Evolutionary conservation across 1,140 invertebrate genomes (phyloP).

Genomic region (Zaprionus ornatus): DNA sequence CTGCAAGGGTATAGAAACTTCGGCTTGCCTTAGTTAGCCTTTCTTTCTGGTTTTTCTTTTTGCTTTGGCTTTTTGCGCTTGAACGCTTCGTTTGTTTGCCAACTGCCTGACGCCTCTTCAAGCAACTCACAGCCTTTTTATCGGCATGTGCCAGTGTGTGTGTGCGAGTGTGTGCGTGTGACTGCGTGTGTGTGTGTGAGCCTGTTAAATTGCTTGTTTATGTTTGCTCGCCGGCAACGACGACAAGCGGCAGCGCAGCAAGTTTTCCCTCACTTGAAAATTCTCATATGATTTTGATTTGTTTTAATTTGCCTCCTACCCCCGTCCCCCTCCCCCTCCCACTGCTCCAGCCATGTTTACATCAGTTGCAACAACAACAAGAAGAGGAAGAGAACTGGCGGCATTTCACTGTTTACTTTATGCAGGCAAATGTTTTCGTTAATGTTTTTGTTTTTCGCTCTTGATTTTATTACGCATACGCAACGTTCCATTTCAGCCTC

Average conservation of each 20-base stretch:
- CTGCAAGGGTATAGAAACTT: no score
- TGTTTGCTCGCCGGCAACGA: conserved; percentile 58
- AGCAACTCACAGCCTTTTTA: conserved; percentile 26
- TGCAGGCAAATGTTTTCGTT: conserved; percentile 53
- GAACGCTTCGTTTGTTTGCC: conserved; percentile 81
- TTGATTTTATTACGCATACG: conserved; percentile 59
- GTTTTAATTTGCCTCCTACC: conserved; percentile 65
- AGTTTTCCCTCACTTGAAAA: conserved; percentile 67
- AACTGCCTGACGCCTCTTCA: conserved; percentile 63
- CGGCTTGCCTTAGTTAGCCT: not conserved
- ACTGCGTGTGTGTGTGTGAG: conserved; percentile 48
- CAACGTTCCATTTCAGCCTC: conserved; percentile 23
- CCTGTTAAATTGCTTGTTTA: conserved; percentile 81
- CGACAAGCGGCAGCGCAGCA: conserved; percentile 32
- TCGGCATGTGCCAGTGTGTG: not conserved
- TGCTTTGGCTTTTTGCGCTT: conserved; percentile 74
- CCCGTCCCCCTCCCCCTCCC: not conserved
- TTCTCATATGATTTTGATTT: conserved; percentile 80
- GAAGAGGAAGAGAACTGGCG: not conserved
- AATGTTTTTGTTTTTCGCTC: conserved; percentile 71
- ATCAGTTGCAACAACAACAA: conserved; percentile 8
- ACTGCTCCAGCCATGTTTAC: conserved; percentile 4
- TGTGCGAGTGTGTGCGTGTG: not conserved
- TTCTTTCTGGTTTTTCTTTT: conserved; percentile 16
- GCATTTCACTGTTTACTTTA: conserved; percentile 30